Evolutionary conservation across 2,113 vertebrate genomes (phyloP).

Genomic region (Polypterus senegalus): DNA sequence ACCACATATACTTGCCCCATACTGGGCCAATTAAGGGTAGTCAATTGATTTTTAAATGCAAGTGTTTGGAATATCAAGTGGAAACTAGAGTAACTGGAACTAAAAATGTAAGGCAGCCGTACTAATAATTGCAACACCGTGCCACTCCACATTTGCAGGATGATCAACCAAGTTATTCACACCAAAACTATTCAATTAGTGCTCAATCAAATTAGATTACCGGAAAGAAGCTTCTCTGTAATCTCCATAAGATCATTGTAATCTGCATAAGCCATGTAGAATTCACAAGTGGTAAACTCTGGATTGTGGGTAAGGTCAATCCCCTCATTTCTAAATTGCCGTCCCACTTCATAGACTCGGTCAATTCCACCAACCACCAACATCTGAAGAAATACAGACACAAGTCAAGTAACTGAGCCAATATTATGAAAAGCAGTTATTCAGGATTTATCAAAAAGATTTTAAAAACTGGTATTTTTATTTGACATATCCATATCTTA

Average conservation of each 20-base stretch:
- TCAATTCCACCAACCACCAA: constrained; percentile 92
- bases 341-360: constrained; percentile 89
- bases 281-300: constrained; percentile 97
- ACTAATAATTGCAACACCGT: no score
- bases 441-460: not conserved
- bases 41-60: no score
- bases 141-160: no score
- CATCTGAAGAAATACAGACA: constrained; percentile 53
- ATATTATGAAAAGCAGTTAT: not conserved
- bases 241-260: constrained; percentile 92
- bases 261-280: constrained; percentile 98
- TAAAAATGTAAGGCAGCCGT: no score
- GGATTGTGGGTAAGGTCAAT: constrained; percentile 97
- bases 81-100: no score
- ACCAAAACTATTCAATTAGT: no score
- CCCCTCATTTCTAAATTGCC: constrained; percentile 95
- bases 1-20: no score
- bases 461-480: no score
- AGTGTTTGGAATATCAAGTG: no score
- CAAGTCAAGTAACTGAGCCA: not conserved
- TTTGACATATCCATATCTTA: no score
- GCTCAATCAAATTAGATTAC: constrained; percentile 31
- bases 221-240: constrained; percentile 87
- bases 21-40: no score
- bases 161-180: no score